Conservation (phyloP, 2,113 vertebrate species). For the Acrocephalus kingi region DNA sequence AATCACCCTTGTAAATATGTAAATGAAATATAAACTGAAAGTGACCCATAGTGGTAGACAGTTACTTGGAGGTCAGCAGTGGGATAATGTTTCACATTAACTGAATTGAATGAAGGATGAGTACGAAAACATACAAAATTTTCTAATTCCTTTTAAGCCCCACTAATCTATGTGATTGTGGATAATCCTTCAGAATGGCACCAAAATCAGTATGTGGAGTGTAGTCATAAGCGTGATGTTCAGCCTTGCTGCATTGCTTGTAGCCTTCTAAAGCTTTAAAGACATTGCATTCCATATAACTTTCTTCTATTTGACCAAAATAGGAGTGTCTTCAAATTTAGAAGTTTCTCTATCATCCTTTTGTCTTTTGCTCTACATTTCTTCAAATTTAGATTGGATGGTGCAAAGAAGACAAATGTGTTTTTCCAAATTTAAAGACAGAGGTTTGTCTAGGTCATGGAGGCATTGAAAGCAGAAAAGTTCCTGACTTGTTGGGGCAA, state of each 20-base stretch:
- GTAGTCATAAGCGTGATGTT: neutral
- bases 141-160: constrained; percentile 49
- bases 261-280: neutral
- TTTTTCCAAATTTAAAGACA: neutral
- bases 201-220: neutral
- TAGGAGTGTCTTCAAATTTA: neutral
- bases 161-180: constrained; percentile 37
- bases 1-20: neutral
- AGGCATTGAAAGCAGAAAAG: neutral
- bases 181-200: constrained; percentile 35
- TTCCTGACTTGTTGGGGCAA: neutral
- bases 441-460: neutral
- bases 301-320: neutral
- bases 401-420: neutral
- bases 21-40: neutral
- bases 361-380: neutral
- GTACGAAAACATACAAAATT: constrained; percentile 38
- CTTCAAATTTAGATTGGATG: neutral
- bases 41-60: neutral
- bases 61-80: neutral
- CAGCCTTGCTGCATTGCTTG: neutral
- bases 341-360: neutral
- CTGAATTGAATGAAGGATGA: constrained; percentile 36
- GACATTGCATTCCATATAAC: fast-evolving
- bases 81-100: constrained; percentile 30